Conservation (phyloP, 37 sponge, comb jelly and placozoan species). For the Beroe ovata region DNA sequence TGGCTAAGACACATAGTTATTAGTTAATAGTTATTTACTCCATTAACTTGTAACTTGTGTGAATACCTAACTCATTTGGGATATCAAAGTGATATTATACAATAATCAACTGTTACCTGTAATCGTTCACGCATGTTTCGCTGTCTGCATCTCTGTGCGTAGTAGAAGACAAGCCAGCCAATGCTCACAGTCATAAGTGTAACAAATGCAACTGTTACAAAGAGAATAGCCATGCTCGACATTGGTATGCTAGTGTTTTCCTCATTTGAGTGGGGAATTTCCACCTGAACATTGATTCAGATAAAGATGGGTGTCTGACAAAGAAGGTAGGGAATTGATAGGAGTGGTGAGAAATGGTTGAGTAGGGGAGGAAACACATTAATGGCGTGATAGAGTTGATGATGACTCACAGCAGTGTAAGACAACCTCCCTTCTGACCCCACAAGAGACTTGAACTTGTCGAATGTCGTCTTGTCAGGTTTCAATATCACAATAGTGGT, state of each 20-base stretch:
- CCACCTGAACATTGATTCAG: no score
- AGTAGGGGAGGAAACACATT: no score
- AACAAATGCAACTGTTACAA: conserved; percentile 59
- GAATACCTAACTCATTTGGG: no score
- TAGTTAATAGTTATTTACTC: no score
- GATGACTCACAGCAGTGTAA: not conserved
- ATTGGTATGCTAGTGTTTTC: conserved; percentile 33
- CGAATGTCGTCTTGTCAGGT: not conserved
- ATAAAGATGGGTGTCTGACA: no score
- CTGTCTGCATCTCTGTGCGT: conserved; percentile 54
- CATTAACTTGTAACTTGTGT: no score
- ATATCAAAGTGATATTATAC: no score
- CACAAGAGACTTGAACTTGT: not conserved
- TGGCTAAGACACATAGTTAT: no score
- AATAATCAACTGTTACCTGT: no score
- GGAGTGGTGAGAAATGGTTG: no score
- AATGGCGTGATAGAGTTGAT: no score
- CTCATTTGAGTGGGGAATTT: not conserved
- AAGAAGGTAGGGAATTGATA: no score
- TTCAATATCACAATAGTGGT: not conserved
- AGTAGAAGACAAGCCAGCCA: conserved; percentile 64
- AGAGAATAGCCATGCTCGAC: conserved; percentile 66
- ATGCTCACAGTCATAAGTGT: conserved; percentile 65
- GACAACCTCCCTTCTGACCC: not conserved
- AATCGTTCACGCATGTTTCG: conserved; percentile 58